Evolutionary conservation across 2,888 invertebrate species (phyloP).

Genomic region (Electrophaes corylata): DNA sequence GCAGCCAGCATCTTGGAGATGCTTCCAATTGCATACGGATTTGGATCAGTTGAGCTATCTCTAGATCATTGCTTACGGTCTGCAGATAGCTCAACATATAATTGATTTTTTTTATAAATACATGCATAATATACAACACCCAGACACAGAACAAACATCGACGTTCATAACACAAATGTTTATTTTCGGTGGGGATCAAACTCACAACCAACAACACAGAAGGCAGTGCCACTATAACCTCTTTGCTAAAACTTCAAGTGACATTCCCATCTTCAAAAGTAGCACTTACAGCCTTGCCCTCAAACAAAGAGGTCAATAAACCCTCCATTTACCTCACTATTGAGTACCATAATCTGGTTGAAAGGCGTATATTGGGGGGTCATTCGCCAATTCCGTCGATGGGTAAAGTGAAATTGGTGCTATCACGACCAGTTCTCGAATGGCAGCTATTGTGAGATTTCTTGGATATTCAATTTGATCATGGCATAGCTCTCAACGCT

Average conservation of each 20-base stretch:
- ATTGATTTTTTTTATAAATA: too few relatives aligned
- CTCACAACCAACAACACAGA: too few relatives aligned
- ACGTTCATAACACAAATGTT: too few relatives aligned
- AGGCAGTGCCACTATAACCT: neutral
- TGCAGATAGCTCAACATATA: too few relatives aligned
- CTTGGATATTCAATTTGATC: slow-evolving; percentile 15
- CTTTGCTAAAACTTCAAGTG: slow-evolving; percentile 4
- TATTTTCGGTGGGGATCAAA: too few relatives aligned
- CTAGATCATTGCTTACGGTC: too few relatives aligned
- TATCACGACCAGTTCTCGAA: slow-evolving; percentile 5
- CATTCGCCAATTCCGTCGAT: slow-evolving; percentile 34
- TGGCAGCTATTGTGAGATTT: slow-evolving; percentile 14
- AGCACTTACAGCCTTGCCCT: slow-evolving; percentile 7
- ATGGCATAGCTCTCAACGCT: neutral
- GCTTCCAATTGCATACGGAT: too few relatives aligned
- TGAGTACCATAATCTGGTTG: slow-evolving; percentile 33
- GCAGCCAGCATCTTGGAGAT: too few relatives aligned
- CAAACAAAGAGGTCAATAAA: slow-evolving; percentile 29
- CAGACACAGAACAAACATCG: too few relatives aligned
- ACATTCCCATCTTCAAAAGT: slow-evolving; percentile 7
- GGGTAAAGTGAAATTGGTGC: slow-evolving; percentile 44
- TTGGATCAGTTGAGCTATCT: too few relatives aligned
- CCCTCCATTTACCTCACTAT: slow-evolving; percentile 21
- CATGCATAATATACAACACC: too few relatives aligned
- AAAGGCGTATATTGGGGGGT: slow-evolving; percentile 13